Conservation (phyloP, 2,888 invertebrate species). For the Acanthopleura granulata region DNA sequence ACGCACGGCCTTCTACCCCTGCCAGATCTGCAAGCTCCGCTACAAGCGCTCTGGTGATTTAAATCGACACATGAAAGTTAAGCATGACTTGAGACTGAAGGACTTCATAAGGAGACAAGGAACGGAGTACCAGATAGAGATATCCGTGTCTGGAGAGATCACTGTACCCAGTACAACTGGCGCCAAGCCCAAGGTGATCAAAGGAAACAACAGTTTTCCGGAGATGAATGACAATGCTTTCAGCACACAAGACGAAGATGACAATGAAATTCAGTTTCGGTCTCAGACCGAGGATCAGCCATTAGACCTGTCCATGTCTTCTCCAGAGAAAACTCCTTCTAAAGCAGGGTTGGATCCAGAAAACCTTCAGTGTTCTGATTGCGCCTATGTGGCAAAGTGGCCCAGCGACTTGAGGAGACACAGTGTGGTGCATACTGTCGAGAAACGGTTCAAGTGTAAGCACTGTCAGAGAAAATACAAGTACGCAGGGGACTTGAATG, state of each 20-base stretch:
- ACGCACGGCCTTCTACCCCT: conserved; percentile 26
- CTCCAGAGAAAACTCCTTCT: conserved; percentile 5
- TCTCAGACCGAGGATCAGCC: conserved; percentile 26
- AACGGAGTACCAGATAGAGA: conserved; percentile 16
- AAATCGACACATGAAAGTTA: conserved; percentile 64
- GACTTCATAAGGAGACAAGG: conserved; percentile 33
- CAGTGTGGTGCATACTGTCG: conserved; percentile 64
- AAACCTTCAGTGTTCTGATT: conserved; percentile 61
- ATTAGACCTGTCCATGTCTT: conserved; percentile 33
- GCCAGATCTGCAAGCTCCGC: conserved; percentile 46
- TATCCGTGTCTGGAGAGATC: background rate
- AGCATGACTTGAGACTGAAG: conserved; percentile 55
- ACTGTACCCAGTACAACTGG: background rate
- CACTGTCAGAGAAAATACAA: conserved; percentile 82
- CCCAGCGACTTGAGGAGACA: conserved; percentile 67
- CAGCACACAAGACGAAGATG: conserved; percentile 22
- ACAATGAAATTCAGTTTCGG: conserved; percentile 18
- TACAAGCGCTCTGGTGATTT: conserved; percentile 64
- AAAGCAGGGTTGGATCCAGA: background rate
- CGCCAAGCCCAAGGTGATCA: background rate
- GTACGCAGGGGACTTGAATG: conserved; percentile 79
- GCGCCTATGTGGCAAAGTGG: conserved; percentile 68
- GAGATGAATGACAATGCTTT: conserved; percentile 17
- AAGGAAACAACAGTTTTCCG: background rate
- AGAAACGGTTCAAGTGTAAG: conserved; percentile 65